These are phyloP conservation scores for Steinernema khuongi DNA, from an alignment of 1,140 invertebrate species.

Conservation along the genomic window DNA sequence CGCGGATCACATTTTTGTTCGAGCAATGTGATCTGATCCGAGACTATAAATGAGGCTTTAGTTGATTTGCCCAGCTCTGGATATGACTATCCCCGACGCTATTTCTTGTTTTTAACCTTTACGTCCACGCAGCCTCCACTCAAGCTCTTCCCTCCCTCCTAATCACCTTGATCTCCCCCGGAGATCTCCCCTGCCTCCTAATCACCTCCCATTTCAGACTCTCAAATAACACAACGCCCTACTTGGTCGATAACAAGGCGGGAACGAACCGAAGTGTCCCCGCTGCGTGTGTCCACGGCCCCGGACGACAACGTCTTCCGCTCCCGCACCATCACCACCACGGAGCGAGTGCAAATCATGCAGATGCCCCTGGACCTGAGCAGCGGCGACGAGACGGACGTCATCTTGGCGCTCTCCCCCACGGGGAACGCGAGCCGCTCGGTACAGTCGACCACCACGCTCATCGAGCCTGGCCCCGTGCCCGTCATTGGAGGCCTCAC, in stretches of 20 bases:
- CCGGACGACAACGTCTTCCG: slow-evolving; percentile 26
- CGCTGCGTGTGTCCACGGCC: slow-evolving; percentile 22
- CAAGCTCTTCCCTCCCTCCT: no score
- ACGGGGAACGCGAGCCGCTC: slow-evolving; percentile 31
- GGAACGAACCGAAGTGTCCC: slow-evolving; percentile 33
- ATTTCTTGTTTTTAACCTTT: no score
- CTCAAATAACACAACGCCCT: slow-evolving; percentile 21
- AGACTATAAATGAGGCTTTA: no score
- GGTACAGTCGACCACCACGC: slow-evolving; percentile 30
- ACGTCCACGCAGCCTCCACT: no score
- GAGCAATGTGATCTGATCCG: no score
- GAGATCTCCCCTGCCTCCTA: background rate
- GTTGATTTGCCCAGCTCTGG: no score
- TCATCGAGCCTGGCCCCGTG: slow-evolving; percentile 25
- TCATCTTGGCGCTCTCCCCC: slow-evolving; percentile 30
- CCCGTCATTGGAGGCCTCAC: slow-evolving; percentile 35
- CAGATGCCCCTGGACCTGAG: slow-evolving; percentile 29
- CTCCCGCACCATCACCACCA: slow-evolving; percentile 38
- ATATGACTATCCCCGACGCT: no score
- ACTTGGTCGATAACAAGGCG: slow-evolving; percentile 36
- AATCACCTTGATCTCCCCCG: no score
- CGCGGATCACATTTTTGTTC: no score
- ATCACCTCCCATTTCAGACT: background rate
- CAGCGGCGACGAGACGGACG: slow-evolving; percentile 1
- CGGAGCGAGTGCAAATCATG: slow-evolving; percentile 37